A percentile compares a stretch with the other conserved stretches of the same genome.
These are phyloP conservation scores for Leucopsar rothschildi DNA, from an alignment of 2,113 vertebrate species.

Conservation along the genomic window DNA sequence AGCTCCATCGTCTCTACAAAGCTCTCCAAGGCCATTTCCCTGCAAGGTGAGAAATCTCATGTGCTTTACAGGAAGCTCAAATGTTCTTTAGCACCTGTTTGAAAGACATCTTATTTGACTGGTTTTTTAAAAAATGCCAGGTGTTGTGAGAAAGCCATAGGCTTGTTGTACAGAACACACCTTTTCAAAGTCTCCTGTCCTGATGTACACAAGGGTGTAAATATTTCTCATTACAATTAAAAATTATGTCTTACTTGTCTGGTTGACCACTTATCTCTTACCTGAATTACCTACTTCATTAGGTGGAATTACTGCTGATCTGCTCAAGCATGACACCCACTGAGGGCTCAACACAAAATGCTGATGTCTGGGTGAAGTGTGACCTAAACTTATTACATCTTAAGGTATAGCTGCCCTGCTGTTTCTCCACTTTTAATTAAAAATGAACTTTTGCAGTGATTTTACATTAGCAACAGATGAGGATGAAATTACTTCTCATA, in stretches of 20 bases:
- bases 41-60: background rate
- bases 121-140: background rate
- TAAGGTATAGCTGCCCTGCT: background rate
- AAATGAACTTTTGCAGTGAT: constrained; percentile 54
- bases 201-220: background rate
- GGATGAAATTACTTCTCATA: background rate
- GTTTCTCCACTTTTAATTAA: constrained; percentile 64
- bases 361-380: background rate
- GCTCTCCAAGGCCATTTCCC: background rate
- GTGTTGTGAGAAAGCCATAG: background rate
- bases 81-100: background rate
- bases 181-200: background rate
- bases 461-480: constrained; percentile 45
- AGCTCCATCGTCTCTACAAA: background rate
- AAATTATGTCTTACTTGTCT: background rate
- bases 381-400: background rate
- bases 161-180: background rate
- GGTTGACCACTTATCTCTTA: background rate
- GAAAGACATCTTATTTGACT: background rate
- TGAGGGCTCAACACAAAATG: background rate
- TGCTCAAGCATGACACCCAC: background rate
- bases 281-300: constrained; percentile 40
- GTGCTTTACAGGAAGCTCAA: background rate
- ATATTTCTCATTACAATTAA: constrained; percentile 2
- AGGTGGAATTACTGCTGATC: constrained; percentile 14